Conservation (phyloP, 2,888 invertebrate genomes). For the Glyphotaelius pellucidus region DNA sequence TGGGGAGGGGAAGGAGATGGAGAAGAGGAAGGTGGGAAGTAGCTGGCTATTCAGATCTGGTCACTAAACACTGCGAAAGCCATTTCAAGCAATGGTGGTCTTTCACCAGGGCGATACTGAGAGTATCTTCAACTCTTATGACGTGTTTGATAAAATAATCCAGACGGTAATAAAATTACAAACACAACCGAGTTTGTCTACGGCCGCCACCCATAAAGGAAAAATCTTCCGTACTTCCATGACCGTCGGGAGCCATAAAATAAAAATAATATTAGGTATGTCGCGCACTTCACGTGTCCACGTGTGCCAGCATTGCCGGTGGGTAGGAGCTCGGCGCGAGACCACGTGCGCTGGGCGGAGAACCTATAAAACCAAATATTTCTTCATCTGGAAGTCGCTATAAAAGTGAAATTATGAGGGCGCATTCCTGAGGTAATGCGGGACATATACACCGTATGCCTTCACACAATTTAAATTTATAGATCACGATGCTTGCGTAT, state of each 20-base stretch:
- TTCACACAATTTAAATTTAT: constrained; percentile 3
- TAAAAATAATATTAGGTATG: background rate
- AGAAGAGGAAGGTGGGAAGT: too few relatives aligned
- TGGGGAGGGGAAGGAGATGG: too few relatives aligned
- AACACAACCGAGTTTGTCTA: background rate
- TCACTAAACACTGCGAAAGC: too few relatives aligned
- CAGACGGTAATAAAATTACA: background rate
- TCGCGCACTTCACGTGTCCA: constrained; percentile 6
- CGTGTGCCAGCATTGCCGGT: background rate
- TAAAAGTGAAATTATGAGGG: constrained; percentile 23
- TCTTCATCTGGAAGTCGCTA: constrained; percentile 26
- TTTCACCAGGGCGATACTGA: too few relatives aligned
- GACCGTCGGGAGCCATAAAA: constrained; percentile 15
- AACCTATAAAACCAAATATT: constrained; percentile 29
- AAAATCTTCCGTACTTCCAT: background rate
- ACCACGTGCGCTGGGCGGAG: constrained; percentile 22
- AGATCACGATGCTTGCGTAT: background rate
- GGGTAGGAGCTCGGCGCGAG: background rate
- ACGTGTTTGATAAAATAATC: background rate
- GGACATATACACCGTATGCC: constrained; percentile 14
- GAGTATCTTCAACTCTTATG: too few relatives aligned
- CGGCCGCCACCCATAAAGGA: constrained; percentile 3
- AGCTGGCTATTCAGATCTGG: too few relatives aligned
- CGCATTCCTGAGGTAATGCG: constrained; percentile 35
- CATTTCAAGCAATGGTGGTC: too few relatives aligned